These are phyloP conservation scores for Arothron firmamentum DNA, from an alignment of 2,113 vertebrate species.

Conservation along the genomic window DNA sequence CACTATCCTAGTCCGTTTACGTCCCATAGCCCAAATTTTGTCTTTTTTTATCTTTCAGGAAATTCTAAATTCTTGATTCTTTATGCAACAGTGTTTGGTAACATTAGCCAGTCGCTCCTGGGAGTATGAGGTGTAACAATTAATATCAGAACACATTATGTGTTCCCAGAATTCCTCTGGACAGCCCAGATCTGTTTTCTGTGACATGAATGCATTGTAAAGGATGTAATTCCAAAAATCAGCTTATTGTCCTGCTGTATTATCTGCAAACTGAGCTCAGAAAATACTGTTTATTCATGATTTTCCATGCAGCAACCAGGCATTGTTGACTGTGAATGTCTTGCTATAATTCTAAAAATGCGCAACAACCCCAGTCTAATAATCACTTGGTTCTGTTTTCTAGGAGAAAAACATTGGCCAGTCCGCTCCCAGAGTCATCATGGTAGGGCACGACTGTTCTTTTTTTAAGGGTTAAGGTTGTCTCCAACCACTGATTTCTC, in stretches of 20 bases:
- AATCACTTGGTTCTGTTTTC: slow-evolving; percentile 73
- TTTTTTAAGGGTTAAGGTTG: slow-evolving; percentile 61
- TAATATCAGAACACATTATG: slow-evolving; percentile 22
- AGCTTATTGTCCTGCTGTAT: not conserved
- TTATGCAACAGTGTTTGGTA: slow-evolving; percentile 42
- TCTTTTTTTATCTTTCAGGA: slow-evolving; percentile 21
- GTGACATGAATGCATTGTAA: not conserved
- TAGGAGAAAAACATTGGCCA: slow-evolving; percentile 80
- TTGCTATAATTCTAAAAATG: not conserved
- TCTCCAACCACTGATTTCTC: slow-evolving; percentile 50
- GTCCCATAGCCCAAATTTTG: slow-evolving; percentile 11
- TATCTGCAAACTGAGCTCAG: not conserved
- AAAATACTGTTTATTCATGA: not conserved
- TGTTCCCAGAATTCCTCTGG: slow-evolving; percentile 11
- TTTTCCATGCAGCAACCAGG: not conserved
- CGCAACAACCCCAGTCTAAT: slow-evolving; percentile 17
- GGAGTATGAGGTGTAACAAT: slow-evolving; percentile 32
- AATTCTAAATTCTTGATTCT: slow-evolving; percentile 23
- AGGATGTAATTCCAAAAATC: slow-evolving; percentile 10
- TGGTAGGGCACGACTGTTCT: slow-evolving; percentile 76
- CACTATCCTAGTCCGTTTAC: slow-evolving; percentile 28
- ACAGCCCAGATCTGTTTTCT: too few relatives aligned
- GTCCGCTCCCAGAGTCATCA: slow-evolving; percentile 78
- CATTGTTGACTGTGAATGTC: slow-evolving; percentile 11
- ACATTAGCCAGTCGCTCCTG: slow-evolving; percentile 29